Evolutionary conservation across 2,888 invertebrate species (phyloP).

Genomic region (Abscondita cerata): DNA sequence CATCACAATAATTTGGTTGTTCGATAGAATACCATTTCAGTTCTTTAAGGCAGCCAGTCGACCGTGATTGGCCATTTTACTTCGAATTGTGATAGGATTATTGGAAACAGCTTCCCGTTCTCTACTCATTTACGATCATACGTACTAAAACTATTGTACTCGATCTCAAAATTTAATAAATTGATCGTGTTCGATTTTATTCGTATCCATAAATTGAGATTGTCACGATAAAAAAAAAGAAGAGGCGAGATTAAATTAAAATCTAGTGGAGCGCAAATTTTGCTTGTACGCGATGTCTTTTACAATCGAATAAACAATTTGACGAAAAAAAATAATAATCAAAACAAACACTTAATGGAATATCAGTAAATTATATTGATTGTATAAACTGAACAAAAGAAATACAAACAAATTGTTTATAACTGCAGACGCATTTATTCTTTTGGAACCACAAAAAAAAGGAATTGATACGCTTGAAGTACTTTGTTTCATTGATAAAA

Average conservation of each 20-base stretch:
- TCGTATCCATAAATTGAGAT: not conserved
- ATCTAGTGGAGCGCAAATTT: conserved; percentile 13
- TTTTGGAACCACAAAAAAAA: no score
- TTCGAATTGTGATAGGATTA: conserved; percentile 26
- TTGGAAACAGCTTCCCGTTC: conserved; percentile 26
- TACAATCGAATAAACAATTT: not conserved
- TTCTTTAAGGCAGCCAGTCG: conserved; percentile 24
- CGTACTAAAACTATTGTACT: conserved; percentile 18
- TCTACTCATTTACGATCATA: conserved; percentile 20
- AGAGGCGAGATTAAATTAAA: conserved; percentile 13
- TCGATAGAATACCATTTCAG: conserved; percentile 21
- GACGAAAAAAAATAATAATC: conserved; percentile 1
- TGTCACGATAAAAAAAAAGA: not conserved
- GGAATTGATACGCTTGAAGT: no score
- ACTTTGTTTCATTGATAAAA: no score
- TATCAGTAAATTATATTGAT: no score
- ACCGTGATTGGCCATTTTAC: conserved; percentile 28
- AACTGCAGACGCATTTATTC: no score
- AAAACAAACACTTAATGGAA: not conserved
- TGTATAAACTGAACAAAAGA: no score
- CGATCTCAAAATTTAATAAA: conserved; percentile 25
- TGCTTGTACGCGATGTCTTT: not conserved
- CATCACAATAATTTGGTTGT: conserved; percentile 29
- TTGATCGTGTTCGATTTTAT: conserved; percentile 16
- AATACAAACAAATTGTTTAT: no score